phyloP scores from a whole-genome alignment of 2,113 vertebrate species.

The Tringa solitaria region DNA sequence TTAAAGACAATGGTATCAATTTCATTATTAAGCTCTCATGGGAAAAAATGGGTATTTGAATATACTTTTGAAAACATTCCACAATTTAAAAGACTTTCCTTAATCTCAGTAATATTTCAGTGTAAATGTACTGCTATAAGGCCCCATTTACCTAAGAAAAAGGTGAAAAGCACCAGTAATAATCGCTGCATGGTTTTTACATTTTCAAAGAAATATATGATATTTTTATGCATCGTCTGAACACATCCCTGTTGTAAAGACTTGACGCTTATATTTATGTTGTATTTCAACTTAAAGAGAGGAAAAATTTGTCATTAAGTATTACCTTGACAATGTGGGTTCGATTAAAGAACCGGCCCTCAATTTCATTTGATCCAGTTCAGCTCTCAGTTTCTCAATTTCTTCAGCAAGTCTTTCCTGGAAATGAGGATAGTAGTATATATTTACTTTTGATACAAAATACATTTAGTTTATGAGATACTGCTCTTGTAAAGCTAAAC shows the following conservation, averaged over 20 bases:
- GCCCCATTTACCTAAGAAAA: neutral
- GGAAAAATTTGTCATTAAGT: neutral
- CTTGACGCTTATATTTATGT: neutral
- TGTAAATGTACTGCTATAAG: neutral
- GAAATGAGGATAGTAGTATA: neutral
- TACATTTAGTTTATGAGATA: neutral
- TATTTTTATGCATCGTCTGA: neutral
- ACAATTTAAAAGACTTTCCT: neutral
- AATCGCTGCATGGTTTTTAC: neutral
- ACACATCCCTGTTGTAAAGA: neutral
- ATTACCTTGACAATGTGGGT: constrained; percentile 91
- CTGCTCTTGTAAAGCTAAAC: neutral
- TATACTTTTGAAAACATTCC: neutral
- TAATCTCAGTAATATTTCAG: neutral
- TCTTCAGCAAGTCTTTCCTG: constrained; percentile 94
- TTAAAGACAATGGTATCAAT: neutral
- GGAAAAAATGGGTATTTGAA: neutral
- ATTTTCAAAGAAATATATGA: neutral
- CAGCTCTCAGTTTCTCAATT: constrained; percentile 92
- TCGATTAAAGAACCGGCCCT: constrained; percentile 93
- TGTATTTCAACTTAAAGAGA: neutral
- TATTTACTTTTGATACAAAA: neutral
- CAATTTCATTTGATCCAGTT: constrained; percentile 92
- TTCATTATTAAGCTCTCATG: neutral
- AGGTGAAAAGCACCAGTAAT: neutral